Evolutionary conservation across 92 coral and sea anemone species (phyloP).

Genomic region (Metridium senile): DNA sequence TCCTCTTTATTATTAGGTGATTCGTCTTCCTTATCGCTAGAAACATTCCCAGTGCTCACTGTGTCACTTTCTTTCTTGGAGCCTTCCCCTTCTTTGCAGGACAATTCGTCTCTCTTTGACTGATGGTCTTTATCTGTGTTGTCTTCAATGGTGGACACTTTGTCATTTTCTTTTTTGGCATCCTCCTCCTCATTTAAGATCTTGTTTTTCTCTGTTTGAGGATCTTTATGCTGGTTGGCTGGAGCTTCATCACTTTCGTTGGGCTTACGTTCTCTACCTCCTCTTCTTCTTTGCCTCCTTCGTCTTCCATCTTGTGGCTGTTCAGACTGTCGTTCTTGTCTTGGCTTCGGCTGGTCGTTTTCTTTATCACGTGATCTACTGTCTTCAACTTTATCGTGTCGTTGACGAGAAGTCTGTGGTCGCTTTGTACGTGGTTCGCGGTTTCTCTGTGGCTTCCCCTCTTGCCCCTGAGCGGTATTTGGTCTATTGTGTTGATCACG

Average conservation of each 20-base stretch:
- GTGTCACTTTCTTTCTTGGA: neutral
- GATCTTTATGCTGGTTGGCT: neutral
- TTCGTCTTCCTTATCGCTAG: neutral
- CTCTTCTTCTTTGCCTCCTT: slow-evolving; percentile 13
- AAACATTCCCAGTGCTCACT: neutral
- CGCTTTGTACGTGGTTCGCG: slow-evolving; percentile 18
- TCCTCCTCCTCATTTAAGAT: neutral
- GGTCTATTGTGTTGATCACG: slow-evolving; percentile 5
- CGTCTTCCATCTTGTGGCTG: slow-evolving; percentile 13
- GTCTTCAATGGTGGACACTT: neutral
- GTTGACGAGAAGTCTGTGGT: slow-evolving; percentile 24
- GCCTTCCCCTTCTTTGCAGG: neutral
- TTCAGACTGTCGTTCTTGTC: slow-evolving; percentile 12
- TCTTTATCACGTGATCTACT: neutral
- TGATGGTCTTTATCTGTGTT: neutral
- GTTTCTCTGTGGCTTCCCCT: slow-evolving; percentile 12
- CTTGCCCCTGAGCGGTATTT: slow-evolving; percentile 14
- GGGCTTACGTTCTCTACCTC: slow-evolving; percentile 9
- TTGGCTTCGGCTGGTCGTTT: neutral
- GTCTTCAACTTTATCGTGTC: slow-evolving; percentile 20
- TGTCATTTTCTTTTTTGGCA: neutral
- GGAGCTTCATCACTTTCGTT: neutral
- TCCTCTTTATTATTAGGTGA: neutral
- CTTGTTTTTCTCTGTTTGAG: neutral
- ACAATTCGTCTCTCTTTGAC: neutral